Evolutionary conservation across 2,888 invertebrate species (phyloP), one percentile per base, ranked within the genome.

Genomic region (Torymus tubicola): DNA sequence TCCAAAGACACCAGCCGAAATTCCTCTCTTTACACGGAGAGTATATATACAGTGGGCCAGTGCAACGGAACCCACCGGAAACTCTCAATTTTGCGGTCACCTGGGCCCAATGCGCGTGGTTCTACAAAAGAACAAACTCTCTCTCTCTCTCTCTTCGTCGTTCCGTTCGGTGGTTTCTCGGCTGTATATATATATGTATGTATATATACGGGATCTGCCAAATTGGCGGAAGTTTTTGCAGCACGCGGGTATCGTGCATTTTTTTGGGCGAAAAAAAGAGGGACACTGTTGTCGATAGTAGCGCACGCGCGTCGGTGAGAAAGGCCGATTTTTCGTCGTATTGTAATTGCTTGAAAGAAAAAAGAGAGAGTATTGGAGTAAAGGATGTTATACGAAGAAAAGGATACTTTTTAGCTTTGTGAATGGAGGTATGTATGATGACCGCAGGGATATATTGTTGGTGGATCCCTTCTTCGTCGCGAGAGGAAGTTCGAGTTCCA

Each of bases 51-150:
- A 42, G 31, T 21, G 21, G 21, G 5, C n/a, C 75, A 16, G 53
- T 31, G 16, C n/a, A 58, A 16, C 58, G 13, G 42, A 58, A 53
- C 53, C 12, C 70, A 1, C 68, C 80, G 88, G 88, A 88, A 88
- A 85, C 84, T 86, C 85, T 86, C 85, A 87, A 88, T 89, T 88
- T 89, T 85, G 88, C 84, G 86, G 87, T 87, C 80, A 80, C 76
- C 75, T 60, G 75, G 8, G 58, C 24, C 42, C 58, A 21, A 71
- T 71, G 70, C 18, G 18, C 18, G 42, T 21, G 57, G 52, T 2
- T 5, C 57, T 11, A 53, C 69, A 52, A 65, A 64, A 42, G 52
- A 31, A 63, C 18, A 61, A 61, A 61, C 42, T 42, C 42, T 42
- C 31, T 31, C 31, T 31, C 31, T 31, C 8, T 31, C 31, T 31